These are phyloP conservation scores for Drosophila algonquin DNA, from an alignment of 2,888 invertebrate species.

Conservation along the genomic window DNA sequence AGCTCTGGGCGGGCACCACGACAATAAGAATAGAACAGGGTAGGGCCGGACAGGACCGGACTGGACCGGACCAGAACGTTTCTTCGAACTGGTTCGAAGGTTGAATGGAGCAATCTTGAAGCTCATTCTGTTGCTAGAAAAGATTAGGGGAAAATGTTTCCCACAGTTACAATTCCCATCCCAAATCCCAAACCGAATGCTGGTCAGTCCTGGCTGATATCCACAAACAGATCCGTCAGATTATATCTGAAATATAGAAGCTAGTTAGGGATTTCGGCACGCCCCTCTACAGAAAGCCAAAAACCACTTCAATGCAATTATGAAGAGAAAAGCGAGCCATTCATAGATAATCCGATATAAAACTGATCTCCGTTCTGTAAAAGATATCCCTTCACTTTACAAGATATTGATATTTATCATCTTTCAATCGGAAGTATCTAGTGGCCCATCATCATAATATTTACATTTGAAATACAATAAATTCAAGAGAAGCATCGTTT, in stretches of 20 bases:
- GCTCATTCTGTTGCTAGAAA: not conserved
- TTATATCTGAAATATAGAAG: not conserved
- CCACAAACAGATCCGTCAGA: not conserved
- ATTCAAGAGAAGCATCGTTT: too few species aligned
- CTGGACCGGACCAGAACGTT: not conserved
- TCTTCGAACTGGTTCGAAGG: not conserved
- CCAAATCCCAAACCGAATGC: not conserved
- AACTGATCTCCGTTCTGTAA: too few species aligned
- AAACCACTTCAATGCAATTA: too few species aligned
- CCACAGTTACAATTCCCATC: not conserved
- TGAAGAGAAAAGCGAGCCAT: too few species aligned
- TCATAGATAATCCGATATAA: too few species aligned
- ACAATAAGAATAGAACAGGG: constrained; percentile 8
- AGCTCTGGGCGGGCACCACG: constrained; percentile 13
- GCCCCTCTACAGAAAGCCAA: too few species aligned
- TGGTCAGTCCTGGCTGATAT: not conserved
- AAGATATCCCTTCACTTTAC: too few species aligned
- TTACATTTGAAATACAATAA: too few species aligned
- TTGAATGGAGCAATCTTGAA: not conserved
- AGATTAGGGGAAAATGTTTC: not conserved
- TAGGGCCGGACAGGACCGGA: not conserved
- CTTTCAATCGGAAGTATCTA: too few species aligned
- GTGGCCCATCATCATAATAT: too few species aligned
- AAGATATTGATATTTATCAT: too few species aligned
- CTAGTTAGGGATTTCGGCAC: not conserved